phyloP scores from a whole-genome alignment of 2,888 invertebrate genomes.

The Pristionchus mayeri region DNA sequence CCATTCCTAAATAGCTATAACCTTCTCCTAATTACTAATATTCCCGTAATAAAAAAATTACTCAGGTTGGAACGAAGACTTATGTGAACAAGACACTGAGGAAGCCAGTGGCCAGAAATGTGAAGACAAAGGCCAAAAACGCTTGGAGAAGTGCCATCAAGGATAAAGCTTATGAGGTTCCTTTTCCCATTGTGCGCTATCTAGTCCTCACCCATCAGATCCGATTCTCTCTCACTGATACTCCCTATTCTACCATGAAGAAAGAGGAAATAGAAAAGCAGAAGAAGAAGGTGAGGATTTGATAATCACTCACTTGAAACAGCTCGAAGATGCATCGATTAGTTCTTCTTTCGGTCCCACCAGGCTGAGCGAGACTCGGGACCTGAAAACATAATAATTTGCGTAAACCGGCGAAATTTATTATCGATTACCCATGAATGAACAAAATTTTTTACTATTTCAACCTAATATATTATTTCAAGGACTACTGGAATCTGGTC shows the following conservation, averaged over 20 bases:
- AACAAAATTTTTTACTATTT: too few relatives aligned
- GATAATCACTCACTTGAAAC: not conserved
- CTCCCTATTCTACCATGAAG: not conserved
- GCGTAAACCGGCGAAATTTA: too few relatives aligned
- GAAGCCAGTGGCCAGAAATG: not conserved
- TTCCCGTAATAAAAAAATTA: not conserved
- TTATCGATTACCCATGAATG: too few relatives aligned
- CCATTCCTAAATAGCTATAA: too few relatives aligned
- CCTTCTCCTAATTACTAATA: too few relatives aligned
- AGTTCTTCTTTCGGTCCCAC: too few relatives aligned
- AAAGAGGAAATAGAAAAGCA: not conserved
- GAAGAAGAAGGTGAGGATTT: not conserved
- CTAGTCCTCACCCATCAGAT: not conserved
- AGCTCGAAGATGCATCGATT: too few relatives aligned
- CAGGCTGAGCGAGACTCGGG: too few relatives aligned
- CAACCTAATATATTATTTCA: not conserved
- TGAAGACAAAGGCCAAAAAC: not conserved
- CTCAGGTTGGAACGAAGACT: not conserved
- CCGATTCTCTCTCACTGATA: not conserved
- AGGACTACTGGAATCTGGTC: not conserved
- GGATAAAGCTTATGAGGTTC: not conserved
- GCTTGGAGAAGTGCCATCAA: not conserved
- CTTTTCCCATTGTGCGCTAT: not conserved
- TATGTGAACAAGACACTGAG: not conserved
- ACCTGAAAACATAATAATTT: too few relatives aligned